These are phyloP conservation scores for Chaenocephalus aceratus DNA, from an alignment of 2,113 vertebrate species.

Conservation along the genomic window DNA sequence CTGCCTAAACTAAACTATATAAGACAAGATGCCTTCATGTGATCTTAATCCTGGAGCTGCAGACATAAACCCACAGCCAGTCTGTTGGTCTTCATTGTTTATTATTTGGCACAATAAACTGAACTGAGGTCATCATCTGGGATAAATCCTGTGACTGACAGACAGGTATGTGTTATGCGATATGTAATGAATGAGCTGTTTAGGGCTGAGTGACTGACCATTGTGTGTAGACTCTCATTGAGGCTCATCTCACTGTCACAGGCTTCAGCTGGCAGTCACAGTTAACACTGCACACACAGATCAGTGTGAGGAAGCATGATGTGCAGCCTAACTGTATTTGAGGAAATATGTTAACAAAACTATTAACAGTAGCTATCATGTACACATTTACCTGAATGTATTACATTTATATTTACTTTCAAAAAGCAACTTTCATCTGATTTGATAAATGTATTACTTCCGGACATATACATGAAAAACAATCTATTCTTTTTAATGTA, in stretches of 20 bases:
- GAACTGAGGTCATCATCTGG: constrained; percentile 20
- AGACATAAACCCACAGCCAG: not conserved
- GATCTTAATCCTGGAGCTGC: constrained; percentile 45
- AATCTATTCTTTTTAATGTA: too few relatives aligned
- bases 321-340: not conserved
- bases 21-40: constrained; percentile 16
- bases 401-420: too few relatives aligned
- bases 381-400: too few relatives aligned
- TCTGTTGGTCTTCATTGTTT: constrained; percentile 30
- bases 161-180: constrained; percentile 9
- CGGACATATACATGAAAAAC: too few relatives aligned
- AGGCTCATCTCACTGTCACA: constrained; percentile 16
- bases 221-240: constrained; percentile 14
- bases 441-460: too few relatives aligned
- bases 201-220: constrained; percentile 34
- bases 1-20: constrained; percentile 15
- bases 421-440: too few relatives aligned
- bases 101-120: constrained; percentile 18
- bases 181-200: constrained; percentile 28
- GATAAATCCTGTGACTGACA: constrained; percentile 16
- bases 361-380: not conserved
- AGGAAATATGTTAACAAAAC: not conserved
- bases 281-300: not conserved
- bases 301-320: not conserved
- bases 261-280: constrained; percentile 22